These are phyloP conservation scores for Andrena bucephala DNA, from an alignment of 2,888 invertebrate genomes.

Conservation along the genomic window DNA sequence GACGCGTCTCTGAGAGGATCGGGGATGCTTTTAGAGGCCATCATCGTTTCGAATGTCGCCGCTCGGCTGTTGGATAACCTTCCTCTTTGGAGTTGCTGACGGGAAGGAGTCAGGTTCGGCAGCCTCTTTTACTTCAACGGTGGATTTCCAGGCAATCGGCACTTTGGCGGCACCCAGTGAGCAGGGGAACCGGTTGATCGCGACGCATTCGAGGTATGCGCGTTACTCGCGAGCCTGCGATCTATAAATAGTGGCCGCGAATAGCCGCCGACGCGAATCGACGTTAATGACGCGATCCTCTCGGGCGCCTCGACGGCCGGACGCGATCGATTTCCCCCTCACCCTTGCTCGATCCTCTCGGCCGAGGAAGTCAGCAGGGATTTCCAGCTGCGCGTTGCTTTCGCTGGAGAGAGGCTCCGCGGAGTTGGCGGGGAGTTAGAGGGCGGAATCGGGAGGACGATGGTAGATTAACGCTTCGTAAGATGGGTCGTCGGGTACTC, in stretches of 20 bases:
- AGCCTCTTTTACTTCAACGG: too few species aligned
- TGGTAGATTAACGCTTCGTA: too few species aligned
- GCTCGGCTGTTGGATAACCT: not conserved
- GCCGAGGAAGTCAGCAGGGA: too few species aligned
- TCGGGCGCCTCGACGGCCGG: not conserved
- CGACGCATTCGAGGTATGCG: slow-evolving; percentile 21
- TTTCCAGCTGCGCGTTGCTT: too few species aligned
- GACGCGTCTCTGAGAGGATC: not conserved
- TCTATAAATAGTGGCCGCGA: slow-evolving; percentile 43
- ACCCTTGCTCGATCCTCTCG: not conserved
- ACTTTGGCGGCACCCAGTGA: not conserved
- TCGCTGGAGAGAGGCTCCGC: too few species aligned
- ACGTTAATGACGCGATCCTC: slow-evolving; percentile 31
- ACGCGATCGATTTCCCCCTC: slow-evolving; percentile 13
- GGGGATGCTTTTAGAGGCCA: not conserved
- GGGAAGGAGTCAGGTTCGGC: too few species aligned
- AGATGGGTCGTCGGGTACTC: too few species aligned
- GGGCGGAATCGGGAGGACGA: too few species aligned
- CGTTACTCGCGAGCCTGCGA: slow-evolving; percentile 40
- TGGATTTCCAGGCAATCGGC: not conserved
- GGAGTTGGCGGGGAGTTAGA: too few species aligned
- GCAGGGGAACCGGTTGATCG: slow-evolving; percentile 34
- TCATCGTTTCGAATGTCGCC: not conserved
- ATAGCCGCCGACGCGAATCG: slow-evolving; percentile 13
- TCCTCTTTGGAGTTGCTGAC: not conserved